phyloP scores from a whole-genome alignment of 2,113 vertebrate species.

The Nibea coibor region DNA sequence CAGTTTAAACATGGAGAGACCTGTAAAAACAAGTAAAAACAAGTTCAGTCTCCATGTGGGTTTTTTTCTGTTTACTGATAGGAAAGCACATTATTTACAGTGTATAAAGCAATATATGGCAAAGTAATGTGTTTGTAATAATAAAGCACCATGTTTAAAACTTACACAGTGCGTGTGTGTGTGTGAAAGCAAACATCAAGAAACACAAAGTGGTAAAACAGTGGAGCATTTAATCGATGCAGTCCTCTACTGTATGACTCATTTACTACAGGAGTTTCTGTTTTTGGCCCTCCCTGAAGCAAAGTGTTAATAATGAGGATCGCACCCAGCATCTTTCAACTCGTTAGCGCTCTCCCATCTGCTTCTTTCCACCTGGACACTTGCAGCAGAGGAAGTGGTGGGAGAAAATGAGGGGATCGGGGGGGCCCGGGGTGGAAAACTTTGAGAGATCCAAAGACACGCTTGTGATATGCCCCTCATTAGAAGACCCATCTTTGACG shows the following conservation, averaged over 20 bases:
- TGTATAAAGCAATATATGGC: slow-evolving; percentile 76
- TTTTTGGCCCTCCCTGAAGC: slow-evolving; percentile 66
- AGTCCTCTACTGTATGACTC: slow-evolving; percentile 17
- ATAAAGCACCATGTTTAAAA: slow-evolving; percentile 77
- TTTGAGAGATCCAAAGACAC: slow-evolving; percentile 23
- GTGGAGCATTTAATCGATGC: slow-evolving; percentile 30
- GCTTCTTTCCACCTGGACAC: slow-evolving; percentile 73
- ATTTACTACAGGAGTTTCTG: slow-evolving; percentile 48
- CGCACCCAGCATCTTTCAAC: slow-evolving; percentile 32
- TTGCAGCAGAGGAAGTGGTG: slow-evolving; percentile 29
- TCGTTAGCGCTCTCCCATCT: slow-evolving; percentile 78
- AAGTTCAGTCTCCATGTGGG: slow-evolving; percentile 43
- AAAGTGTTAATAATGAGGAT: slow-evolving; percentile 65
- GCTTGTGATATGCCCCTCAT: slow-evolving; percentile 35
- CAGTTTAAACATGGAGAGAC: slow-evolving; percentile 47
- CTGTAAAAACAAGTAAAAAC: slow-evolving; percentile 75
- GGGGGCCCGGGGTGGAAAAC: slow-evolving; percentile 42
- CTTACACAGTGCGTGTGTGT: neutral
- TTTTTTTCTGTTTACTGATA: slow-evolving; percentile 49
- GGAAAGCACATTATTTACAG: slow-evolving; percentile 69
- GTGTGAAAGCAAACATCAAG: neutral
- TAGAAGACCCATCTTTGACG: slow-evolving; percentile 35
- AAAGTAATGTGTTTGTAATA: slow-evolving; percentile 74
- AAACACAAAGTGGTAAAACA: slow-evolving; percentile 17
- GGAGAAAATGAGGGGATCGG: slow-evolving; percentile 34